Evolutionary conservation across 1,140 invertebrate genomes (phyloP), one percentile per base, ranked within the genome.

Genomic region (Periplaneta americana): DNA sequence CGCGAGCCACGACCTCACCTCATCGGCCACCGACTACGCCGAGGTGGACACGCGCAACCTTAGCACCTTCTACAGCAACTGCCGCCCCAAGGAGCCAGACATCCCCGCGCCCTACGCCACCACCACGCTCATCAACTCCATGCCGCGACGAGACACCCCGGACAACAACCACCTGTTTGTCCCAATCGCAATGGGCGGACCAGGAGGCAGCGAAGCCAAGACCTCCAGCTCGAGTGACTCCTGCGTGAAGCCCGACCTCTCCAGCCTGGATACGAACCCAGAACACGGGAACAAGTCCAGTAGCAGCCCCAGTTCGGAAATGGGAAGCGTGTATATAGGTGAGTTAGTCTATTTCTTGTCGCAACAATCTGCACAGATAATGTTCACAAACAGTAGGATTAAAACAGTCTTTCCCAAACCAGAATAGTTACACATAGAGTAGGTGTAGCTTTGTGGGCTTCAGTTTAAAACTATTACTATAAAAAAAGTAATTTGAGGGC

Each of bases 31-130:
- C 13, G 76, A 78, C 84, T 95, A 95, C 84, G 94, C 94, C 0
- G 94, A 95, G 88, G 94, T 95, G 1, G 94, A 95, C 86, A 92
- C 92, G 13, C 88, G 92, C 66, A 79, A 93, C 84, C 85, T 96
- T 82, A 95, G 94, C 17, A 96, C 95, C 0, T 96, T 96, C 85
- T 96, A 96, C 87, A 95, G 95, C 82, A 91, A 48, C 31, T 33
- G 48, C 74, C 35, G 36, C 6, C 28, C 39, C 34, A 66, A 66
- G 2, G 82, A 91, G 79, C 88, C 92, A 22, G 93, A 93, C 83
- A 93, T 93, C 82, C 94, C 94, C 0, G 95, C 94, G 10, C 95
- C 95, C 0, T 96, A 96, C 86, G 95, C 95, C 1, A 96, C 95
- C 0, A 96, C 95, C 2, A 96, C 95, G 74, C 87, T 95, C 22